A percentile compares a stretch with the other conserved stretches of the same genome.
Conservation (phyloP, 2,113 vertebrate genomes). For the Scopus umbretta region DNA sequence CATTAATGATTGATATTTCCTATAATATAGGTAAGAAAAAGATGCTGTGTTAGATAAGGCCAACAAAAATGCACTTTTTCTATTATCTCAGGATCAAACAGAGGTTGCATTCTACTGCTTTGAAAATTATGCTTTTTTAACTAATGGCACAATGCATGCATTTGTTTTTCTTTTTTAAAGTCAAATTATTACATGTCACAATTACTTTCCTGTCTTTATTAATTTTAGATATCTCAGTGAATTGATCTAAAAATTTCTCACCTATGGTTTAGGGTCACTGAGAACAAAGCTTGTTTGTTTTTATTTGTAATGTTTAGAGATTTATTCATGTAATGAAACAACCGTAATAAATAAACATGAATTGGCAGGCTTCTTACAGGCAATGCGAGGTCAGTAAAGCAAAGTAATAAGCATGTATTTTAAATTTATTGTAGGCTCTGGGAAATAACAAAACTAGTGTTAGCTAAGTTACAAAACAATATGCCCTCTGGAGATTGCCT, state of each 20-base stretch:
- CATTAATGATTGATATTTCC: not conserved
- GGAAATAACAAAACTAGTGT: not conserved
- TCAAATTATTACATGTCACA: not conserved
- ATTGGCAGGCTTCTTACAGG: not conserved
- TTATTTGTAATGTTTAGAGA: not conserved
- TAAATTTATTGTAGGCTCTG: not conserved
- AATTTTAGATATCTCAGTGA: not conserved
- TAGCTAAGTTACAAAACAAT: not conserved
- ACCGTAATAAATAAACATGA: not conserved
- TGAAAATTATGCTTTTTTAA: not conserved
- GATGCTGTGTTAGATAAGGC: not conserved
- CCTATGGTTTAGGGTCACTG: not conserved
- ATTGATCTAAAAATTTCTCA: not conserved
- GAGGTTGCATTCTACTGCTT: not conserved
- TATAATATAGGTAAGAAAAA: not conserved
- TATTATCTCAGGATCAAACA: not conserved
- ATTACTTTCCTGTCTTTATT: not conserved
- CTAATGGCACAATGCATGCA: not conserved
- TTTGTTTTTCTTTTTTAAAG: not conserved
- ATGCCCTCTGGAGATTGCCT: not conserved
- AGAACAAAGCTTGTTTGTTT: not conserved
- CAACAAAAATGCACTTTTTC: not conserved
- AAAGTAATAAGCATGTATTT: not conserved
- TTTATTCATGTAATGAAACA: not conserved
- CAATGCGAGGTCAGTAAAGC: not conserved